Evolutionary conservation across 2,888 invertebrate genomes (phyloP).

Genomic region (Limenitis camilla): DNA sequence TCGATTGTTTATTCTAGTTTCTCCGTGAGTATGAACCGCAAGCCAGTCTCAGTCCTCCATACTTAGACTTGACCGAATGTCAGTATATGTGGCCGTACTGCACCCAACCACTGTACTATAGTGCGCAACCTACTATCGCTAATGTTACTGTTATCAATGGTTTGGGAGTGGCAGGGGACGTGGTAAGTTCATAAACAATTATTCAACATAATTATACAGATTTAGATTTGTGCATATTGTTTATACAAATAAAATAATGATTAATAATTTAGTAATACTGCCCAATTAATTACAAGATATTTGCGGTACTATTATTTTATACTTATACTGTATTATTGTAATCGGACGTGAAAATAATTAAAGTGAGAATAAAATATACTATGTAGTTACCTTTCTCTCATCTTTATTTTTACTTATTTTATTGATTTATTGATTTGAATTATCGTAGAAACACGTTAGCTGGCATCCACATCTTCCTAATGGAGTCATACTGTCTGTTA

Average conservation of each 20-base stretch:
- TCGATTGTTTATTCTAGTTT: no score
- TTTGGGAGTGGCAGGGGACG: conserved; percentile 89
- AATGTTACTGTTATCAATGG: conserved; percentile 97
- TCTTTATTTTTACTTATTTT: no score
- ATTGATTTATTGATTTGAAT: background rate
- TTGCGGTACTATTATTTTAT: no score
- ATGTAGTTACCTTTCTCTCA: no score
- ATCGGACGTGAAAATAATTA: no score
- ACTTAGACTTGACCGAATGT: conserved; percentile 94
- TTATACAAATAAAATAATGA: no score
- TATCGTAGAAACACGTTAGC: conserved; percentile 71
- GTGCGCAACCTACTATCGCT: conserved; percentile 89
- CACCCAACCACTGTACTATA: conserved; percentile 93
- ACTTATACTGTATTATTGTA: no score
- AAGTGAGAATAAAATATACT: no score
- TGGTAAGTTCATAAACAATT: conserved; percentile 57
- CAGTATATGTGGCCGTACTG: conserved; percentile 99
- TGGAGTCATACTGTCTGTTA: conserved; percentile 85
- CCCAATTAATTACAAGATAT: no score
- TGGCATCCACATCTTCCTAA: conserved; percentile 94
- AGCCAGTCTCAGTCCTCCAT: conserved; percentile 82
- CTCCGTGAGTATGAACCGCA: conserved; percentile 76
- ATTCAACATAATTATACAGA: background rate
- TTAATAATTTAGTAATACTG: no score
- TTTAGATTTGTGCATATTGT: no score